These are phyloP conservation scores for Drosophila willistoni DNA, from an alignment of 1,140 invertebrate species.

Conservation along the genomic window DNA sequence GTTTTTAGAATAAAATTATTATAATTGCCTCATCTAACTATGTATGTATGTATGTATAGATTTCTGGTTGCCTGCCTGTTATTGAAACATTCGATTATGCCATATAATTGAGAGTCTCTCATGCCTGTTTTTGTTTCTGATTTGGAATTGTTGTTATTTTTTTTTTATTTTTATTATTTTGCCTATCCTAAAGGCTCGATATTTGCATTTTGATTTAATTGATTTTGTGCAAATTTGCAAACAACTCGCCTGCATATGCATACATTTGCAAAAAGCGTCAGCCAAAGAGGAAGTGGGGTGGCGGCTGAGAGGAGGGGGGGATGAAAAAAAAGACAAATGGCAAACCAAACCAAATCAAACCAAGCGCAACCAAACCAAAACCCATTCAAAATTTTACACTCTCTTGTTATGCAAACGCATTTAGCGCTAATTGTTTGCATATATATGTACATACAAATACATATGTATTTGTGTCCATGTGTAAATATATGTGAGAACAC, in stretches of 20 bases:
- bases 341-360: conserved; percentile 8
- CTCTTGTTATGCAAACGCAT: conserved; percentile 34
- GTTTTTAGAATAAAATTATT: conserved; percentile 10
- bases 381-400: conserved; percentile 24
- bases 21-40: conserved; percentile 29
- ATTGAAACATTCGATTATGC: conserved; percentile 39
- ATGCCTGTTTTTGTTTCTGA: conserved; percentile 12
- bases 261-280: conserved; percentile 4
- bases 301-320: background rate
- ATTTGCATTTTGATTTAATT: conserved; percentile 60
- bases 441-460: background rate
- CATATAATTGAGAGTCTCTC: background rate
- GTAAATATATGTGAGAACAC: background rate
- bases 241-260: conserved; percentile 26
- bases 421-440: conserved; percentile 48
- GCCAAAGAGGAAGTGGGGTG: too few species aligned
- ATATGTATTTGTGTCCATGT: background rate
- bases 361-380: conserved; percentile 21
- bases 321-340: background rate
- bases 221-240: conserved; percentile 54
- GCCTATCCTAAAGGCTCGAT: background rate
- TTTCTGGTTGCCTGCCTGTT: conserved; percentile 21
- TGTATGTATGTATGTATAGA: background rate
- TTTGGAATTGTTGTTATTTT: background rate
- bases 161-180: conserved; percentile 1